Base-by-base conservation (phyloP, 2,113 vertebrate species). In the Perccottus glenii region DNA sequence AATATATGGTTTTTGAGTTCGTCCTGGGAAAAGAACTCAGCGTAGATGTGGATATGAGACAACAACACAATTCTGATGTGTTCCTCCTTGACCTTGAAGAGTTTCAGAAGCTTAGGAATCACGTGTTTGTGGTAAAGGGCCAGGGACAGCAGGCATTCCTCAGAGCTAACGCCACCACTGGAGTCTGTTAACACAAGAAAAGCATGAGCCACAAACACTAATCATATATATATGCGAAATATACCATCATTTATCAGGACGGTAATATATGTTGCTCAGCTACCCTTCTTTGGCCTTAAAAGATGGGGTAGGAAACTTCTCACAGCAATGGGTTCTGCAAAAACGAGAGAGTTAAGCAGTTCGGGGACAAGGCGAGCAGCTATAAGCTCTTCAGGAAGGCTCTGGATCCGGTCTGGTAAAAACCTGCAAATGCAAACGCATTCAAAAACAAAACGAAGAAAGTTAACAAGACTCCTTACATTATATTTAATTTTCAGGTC, bases 261-360 rank as follows among this genome's bases (percentile, higher is more conserved):
- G 3, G 19, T 38, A 38, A 40, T 40, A n/a, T 1, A 38, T 55
- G 33, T n/a, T 4, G 8, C 12, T 9, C 3, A 38, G 55, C 48
- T 73, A 98, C 97, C 96, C 84, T 90, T 95, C 91, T 95, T 99
- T 89, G 98, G 96, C 63, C 90, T 93, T 73, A 99, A 90, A 58
- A 99, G 93, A 91, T 98, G 94, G 77, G 98, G 98, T 88, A 99
- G 93, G 80, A 99, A 99, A 88, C 95, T 98, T 90, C 95, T 99
- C n/a, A 99, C 94, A 73, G 98, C 98, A 55, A 95, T 94, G 10
- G 96, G 95, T 75, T 99, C 98, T 56, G 98, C 97, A 87, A 99
- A 97, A 70, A 99, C 96, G 0, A 98, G 84, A 71, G 95, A 92
- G 83, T 97, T 97, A 64, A 99, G 94, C 12, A 99, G 91, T 70